Evolutionary conservation across 2,797 vertebrate species (phyloP), one percentile per base, ranked within the genome.

Genomic region (Eulemur coronatus): DNA sequence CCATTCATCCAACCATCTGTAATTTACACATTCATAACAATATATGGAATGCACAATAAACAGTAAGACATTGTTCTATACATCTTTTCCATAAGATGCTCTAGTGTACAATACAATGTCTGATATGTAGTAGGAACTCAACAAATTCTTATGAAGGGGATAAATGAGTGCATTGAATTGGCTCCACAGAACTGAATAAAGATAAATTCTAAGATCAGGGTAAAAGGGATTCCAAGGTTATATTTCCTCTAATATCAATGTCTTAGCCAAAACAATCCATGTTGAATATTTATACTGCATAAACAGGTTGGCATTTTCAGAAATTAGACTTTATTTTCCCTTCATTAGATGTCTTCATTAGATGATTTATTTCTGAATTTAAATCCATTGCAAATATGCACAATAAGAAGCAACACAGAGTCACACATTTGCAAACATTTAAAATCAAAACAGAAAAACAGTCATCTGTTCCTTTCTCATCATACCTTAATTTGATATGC

Each of bases 351-450:
- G 9, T 82, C 43, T 70, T 97, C 57, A 89, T 94, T 93, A 89
- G 50, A 57, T 85, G 15, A 89, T 89, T 75, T 80, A 52, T 89
- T 89, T 96, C 26, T 70, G n/a, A 91, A 17, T 82, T 89, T 81
- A 91, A 94, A 93, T 89, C 33, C 59, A 61, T 55, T 79, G 63
- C 96, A 93, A 91, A 84, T 50, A 86, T 2, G 3, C 30, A 43
- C 24, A 82, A 82, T 90, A 79, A 90, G 67, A 10, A 91, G 35
- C 17, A 75, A 93, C 50, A 75, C 28, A 70, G 55, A 78, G 72
- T 63, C 15, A n/a, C 33, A 91, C 55, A 76, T 96, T 98, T 89
- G 92, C 26, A 95, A 93, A 97, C 82, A 97, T 95, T 92, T 97
- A 57, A 48, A 69, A 95, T 81, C 3, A 97, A 94, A 97, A 70